These are phyloP conservation scores for Callinectes sapidus DNA, from an alignment of 2,888 invertebrate genomes.

Conservation along the genomic window DNA sequence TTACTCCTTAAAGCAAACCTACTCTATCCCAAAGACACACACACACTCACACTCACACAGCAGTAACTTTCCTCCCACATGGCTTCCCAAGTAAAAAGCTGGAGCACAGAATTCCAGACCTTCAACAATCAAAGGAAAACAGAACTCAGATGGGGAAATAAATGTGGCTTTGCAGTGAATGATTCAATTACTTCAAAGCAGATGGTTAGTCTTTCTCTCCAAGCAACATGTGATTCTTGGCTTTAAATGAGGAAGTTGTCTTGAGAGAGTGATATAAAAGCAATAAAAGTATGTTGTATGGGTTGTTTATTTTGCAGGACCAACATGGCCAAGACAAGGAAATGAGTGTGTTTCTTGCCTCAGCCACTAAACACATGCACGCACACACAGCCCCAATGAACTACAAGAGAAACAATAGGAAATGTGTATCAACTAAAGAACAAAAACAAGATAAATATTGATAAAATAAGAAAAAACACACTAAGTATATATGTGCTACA, in stretches of 20 bases:
- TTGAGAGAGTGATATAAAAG: neutral
- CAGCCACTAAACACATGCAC: neutral
- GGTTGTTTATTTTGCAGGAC: neutral
- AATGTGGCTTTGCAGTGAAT: neutral
- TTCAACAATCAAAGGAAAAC: neutral
- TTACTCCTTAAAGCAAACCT: neutral
- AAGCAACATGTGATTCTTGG: neutral
- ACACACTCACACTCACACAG: neutral
- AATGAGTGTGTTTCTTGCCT: slow-evolving; percentile 26
- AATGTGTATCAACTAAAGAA: too few species aligned
- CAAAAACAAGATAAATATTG: too few species aligned
- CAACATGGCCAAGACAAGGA: neutral
- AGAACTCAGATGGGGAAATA: neutral
- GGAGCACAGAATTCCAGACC: neutral
- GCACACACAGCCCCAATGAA: too few species aligned
- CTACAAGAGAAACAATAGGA: too few species aligned
- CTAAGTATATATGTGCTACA: neutral
- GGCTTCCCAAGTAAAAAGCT: neutral
- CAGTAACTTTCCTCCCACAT: slow-evolving; percentile 29
- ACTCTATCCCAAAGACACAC: neutral
- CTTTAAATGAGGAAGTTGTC: neutral
- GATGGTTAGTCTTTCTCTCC: neutral
- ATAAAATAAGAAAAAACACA: too few species aligned
- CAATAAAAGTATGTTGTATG: too few species aligned
- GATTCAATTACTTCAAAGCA: neutral